Evolutionary conservation across 2,113 vertebrate species (phyloP).

Genomic region (Eulacestoma nigropectus): DNA sequence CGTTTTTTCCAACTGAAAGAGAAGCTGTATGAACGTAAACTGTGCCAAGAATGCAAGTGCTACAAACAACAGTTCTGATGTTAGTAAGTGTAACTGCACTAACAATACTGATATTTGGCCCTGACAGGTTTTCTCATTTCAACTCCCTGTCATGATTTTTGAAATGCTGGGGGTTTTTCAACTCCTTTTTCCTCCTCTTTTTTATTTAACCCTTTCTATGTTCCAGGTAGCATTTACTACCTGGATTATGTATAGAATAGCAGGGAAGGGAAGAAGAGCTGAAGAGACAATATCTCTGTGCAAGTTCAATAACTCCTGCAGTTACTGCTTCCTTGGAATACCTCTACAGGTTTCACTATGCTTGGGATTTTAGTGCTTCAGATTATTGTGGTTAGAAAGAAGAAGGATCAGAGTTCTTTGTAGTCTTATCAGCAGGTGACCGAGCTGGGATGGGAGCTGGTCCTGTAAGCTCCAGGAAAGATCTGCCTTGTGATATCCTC

Average conservation of each 20-base stretch:
- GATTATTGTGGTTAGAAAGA: neutral
- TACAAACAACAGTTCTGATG: neutral
- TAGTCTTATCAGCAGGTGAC: neutral
- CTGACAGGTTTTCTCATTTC: neutral
- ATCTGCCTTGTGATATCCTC: neutral
- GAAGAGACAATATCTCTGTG: neutral
- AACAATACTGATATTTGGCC: neutral
- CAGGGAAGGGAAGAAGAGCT: neutral
- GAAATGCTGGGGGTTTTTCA: neutral
- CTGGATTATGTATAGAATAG: neutral
- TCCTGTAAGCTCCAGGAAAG: neutral
- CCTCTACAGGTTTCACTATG: neutral
- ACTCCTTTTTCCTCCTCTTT: neutral
- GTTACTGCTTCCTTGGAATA: neutral
- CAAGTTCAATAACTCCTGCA: neutral
- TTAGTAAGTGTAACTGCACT: neutral
- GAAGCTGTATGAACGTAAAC: neutral
- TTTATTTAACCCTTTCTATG: neutral
- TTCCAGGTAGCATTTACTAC: neutral
- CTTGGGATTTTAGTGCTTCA: neutral
- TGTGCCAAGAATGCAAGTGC: neutral
- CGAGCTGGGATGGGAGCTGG: neutral
- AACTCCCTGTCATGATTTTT: neutral
- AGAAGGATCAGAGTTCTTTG: neutral
- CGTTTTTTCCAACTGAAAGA: neutral